Evolutionary conservation across 2,888 invertebrate species (phyloP), one percentile per base, ranked within the genome.

Genomic region (Calliphora vomitoria): DNA sequence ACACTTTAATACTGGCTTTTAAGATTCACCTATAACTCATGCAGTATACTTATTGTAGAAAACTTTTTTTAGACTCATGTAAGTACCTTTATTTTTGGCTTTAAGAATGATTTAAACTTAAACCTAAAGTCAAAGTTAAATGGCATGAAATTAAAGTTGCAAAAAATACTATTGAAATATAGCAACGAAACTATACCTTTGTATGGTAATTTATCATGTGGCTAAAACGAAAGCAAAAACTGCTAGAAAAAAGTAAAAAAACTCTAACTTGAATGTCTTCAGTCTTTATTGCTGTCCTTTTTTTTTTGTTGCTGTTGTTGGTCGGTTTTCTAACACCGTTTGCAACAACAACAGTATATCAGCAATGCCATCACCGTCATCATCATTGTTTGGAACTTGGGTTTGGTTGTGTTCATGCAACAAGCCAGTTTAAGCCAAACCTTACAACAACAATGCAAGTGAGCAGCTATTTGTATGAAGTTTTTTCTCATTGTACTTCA

Each of bases 121-220:
- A 75, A 50, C 20, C 44, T 47, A 35, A 85, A 82, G 82, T 75
- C 82, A 87, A 87, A 82, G 85, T 82, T 87, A 82, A 87, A 87
- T 79, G 55, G 62, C 82, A 82, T 82, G 78, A 85, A 74, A 85
- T 79, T 75, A 82, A 71, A 85, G 79, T n/a, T 31, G 68, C 38
- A 44, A 11, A 44, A 44, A 44, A 13, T 41, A 41, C 8, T 25
- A 25, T 6, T 35, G 35, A 58, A 72, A 74, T 75, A 62, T 68
- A 60, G 11, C 25, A 78, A 58, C 50, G n/a, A 35, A 60, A 58
- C 60, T 66, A 72, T 81, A 79, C 74, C 69, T 74, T 82, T 85
- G 81, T 74, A 78, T 50, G 78, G 82, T 82, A 87, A 87, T 87
- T 85, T 87, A 85, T 87, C 79, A 85, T 82, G 68, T 71, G 82